Percentiles rank a stretch among this genome's conserved stretches.
phyloP scores from a whole-genome alignment of 2,888 invertebrate genomes.

The Achlya flavicornis region DNA sequence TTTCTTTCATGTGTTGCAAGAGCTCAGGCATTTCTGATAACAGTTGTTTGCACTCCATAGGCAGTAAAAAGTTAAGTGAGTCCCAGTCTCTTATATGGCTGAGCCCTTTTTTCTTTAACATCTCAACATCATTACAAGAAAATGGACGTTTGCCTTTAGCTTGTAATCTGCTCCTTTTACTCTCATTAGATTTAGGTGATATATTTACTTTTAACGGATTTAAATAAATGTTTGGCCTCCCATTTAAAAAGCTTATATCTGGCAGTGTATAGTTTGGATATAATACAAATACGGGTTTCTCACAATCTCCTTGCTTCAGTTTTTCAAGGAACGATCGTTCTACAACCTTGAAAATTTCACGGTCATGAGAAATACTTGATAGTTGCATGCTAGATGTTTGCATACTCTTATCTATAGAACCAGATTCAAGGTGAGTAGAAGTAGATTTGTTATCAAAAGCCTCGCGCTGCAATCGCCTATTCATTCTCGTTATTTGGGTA shows the following conservation, averaged over 20 bases:
- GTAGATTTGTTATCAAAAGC: constrained; percentile 74
- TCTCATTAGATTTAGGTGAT: constrained; percentile 68
- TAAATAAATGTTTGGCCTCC: constrained; percentile 87
- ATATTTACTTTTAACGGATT: constrained; percentile 86
- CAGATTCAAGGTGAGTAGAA: constrained; percentile 80
- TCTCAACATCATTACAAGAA: constrained; percentile 92
- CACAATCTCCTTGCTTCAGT: constrained; percentile 85
- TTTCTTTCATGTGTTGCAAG: constrained; percentile 85
- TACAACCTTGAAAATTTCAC: constrained; percentile 84
- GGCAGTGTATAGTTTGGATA: constrained; percentile 96
- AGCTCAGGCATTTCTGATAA: constrained; percentile 92
- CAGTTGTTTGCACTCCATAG: constrained; percentile 91
- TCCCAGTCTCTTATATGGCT: constrained; percentile 97
- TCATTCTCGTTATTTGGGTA: constrained; percentile 79
- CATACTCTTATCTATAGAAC: constrained; percentile 88
- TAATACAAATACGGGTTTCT: constrained; percentile 93
- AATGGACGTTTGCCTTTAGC: constrained; percentile 86
- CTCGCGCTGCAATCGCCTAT: constrained; percentile 67
- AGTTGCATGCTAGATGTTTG: constrained; percentile 86
- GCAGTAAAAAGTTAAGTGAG: constrained; percentile 93
- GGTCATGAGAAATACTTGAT: constrained; percentile 64
- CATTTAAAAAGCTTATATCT: constrained; percentile 91
- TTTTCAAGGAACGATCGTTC: constrained; percentile 89
- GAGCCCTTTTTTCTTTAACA: constrained; percentile 90
- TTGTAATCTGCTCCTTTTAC: constrained; percentile 65